Percentiles rank a stretch among this genome's conserved stretches.
Evolutionary conservation across 2,113 vertebrate species (phyloP).

Genomic region (Hypanus sabinus): DNA sequence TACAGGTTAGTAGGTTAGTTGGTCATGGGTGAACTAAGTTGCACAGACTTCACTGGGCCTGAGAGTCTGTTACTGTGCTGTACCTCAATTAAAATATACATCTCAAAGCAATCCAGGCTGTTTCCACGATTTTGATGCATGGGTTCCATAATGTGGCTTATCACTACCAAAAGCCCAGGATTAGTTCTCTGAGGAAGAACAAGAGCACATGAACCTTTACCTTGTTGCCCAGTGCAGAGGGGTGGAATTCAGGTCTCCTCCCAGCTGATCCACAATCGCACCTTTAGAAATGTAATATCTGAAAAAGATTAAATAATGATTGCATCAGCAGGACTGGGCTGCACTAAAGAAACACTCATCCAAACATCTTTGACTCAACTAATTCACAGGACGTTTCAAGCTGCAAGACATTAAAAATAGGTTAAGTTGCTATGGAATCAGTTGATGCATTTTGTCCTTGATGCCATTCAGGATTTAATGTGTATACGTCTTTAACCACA

Average conservation of each 20-base stretch:
- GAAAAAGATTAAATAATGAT: conserved; percentile 39
- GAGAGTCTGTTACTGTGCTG: too few relatives aligned
- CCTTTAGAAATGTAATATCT: conserved; percentile 98
- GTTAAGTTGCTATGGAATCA: background rate
- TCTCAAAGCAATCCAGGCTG: background rate
- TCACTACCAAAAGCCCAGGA: background rate
- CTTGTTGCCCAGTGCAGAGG: conserved; percentile 98
- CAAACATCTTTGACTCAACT: background rate
- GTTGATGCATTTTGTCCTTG: background rate
- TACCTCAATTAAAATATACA: too few relatives aligned
- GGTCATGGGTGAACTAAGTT: too few relatives aligned
- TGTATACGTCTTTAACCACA: background rate
- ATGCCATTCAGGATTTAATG: background rate
- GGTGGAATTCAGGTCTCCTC: conserved; percentile 96
- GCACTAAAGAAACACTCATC: background rate
- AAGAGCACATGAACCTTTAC: conserved; percentile 51
- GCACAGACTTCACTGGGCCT: too few relatives aligned
- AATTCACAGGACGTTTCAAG: background rate
- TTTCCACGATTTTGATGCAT: background rate
- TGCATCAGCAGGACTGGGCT: background rate
- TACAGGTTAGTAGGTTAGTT: too few relatives aligned
- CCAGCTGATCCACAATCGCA: conserved; percentile 92
- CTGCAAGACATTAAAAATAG: background rate
- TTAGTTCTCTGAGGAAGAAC: background rate
- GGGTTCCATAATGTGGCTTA: too few relatives aligned